Evolutionary conservation across 2,888 invertebrate species (phyloP), one percentile per base, ranked within the genome.

Genomic region (Priocnemis perturbator): DNA sequence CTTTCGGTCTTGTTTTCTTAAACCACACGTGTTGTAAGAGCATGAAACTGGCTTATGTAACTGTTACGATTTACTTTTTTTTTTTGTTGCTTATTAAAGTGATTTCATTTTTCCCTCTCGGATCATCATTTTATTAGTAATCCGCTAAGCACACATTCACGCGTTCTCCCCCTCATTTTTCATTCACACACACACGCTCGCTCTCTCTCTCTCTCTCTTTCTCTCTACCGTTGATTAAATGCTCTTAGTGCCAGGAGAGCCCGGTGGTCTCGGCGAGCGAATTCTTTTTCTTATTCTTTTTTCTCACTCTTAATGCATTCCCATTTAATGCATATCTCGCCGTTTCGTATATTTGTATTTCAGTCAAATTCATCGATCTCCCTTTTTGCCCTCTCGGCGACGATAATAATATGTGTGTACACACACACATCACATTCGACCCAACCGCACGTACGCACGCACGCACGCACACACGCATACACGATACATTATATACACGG

Each of bases 201-300:
- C 14, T 59, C 48, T 50, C 1, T 15, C 20, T 52, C 56, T 55
- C 48, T 67, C 64, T 61, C 44, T 61, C 64, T 62, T 45, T 17
- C 69, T 21, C 30, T 30, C 84, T 85, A 86, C 81, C 83, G 83
- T 87, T 87, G 87, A 87, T 87, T 87, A 87, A 86, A 87, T 86
- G 86, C 86, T 87, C 86, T 83, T 84, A 84, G 84, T 84, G 84
- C 79, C 81, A 69, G 80, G 82, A 83, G 81, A 77, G 80, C 76
- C 66, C 70, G 73, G 67, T 74, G 72, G 55, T 64, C 61, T 58
- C 52, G 48, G 30, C 61, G 69, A 62, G 45, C 61, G 57, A 19
- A 14, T n/a, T 61, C 69, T 60, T 64, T 61, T 45, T n/a, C 23
- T 53, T 71, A 61, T 53, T 19, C 66, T 45, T 64, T 55, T 70